Base-by-base conservation (phyloP, 1,140 invertebrate genomes). In the Diachasma alloeum region DNA sequence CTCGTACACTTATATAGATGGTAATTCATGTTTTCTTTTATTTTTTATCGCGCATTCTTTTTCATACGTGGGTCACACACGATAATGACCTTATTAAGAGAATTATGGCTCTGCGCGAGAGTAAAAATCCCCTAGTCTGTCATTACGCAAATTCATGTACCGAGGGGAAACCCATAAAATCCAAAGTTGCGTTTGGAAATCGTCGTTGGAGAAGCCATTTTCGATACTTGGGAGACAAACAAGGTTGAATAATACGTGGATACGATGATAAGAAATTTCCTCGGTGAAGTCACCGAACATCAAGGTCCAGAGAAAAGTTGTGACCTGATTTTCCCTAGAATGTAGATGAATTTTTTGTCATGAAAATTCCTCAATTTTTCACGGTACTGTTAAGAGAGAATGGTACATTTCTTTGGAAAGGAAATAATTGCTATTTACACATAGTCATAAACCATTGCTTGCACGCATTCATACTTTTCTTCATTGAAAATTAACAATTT, bases 51-150 rank as follows among this genome's bases (percentile, higher is more conserved):
- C 67, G 42, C 46, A 39, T 46, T 69, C 59, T 46, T 68, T 59
- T 72, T 37, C 56, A 74, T 37, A 66, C 80, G 17, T 72, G 73
- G 81, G 81, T 82, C 81, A 81, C 78, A 76, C 76, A 63, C 59
- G 80, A 81, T 82, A 82, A 82, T 81, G 79, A 82, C 78, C 81
- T 82, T 82, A 82, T 82, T 81, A 82, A 71, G 74, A 42, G 78
- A 82, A 82, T 81, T 76, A 82, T 75, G 80, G 79, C 75, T 79
- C 73, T 79, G 59, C 19, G 24, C 59, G 59, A 63, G 59, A 63
- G 19, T 63, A 26, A 26, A 63, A 31, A 63, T 63, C 13, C 24
- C 22, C 4, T 3, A 26, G 19, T 63, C 19, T 63, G 59, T 63
- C 19, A 63, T 63, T 63, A 63, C 59, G 59, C 59, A 63, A 63